Base-by-base conservation (phyloP, 2,888 invertebrate species). In the Parnassius smintheus region DNA sequence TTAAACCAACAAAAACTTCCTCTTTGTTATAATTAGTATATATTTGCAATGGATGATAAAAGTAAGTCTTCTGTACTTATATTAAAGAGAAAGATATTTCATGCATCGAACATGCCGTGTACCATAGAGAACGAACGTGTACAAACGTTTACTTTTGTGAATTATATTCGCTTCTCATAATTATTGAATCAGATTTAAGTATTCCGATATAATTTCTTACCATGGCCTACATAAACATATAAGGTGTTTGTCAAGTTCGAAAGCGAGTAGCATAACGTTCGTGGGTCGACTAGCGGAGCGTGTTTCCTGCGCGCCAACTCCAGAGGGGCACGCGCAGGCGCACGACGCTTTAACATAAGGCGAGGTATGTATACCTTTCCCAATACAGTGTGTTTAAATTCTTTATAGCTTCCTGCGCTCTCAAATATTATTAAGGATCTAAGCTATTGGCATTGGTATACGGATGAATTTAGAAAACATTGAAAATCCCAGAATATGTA, bases 271-370 rank as follows among this genome's bases (percentile, higher is more conserved):
- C 67, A 72, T 73, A 72, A 73, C 65, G 67, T 68, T 73, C 74
- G 72, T 72, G 74, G 73, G 74, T 73, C 75, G 76, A 67, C 68
- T 74, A 77, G 78, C 79, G 81, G 81, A 79, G 85, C 86, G 82
- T 83, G 86, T 77, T 86, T 86, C 87, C 88, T 86, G 89, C 83
- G 82, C 72, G 74, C 9, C 18, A 70, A 75, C 81, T 72, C 66
- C 55, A 73, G 72, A 72, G 80, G 70, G 70, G 70, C 71, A 69
- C 68, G 72, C 78, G 70, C 71, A 69, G 68, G 72, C 78, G 82
- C 86, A 83, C 85, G 86, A 82, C 76, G 82, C 58, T 9, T 13
- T 42, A 53, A 11, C 70, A 76, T 76, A 70, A 68, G 73, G 70
- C 68, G 73, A 73, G 72, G 70, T 69, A 75, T 75, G 75, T 72